A percentile compares a stretch with the other conserved stretches of the same genome.
Evolutionary conservation across 2,113 vertebrate genomes (phyloP).

Genomic region (Crotalus horridus): DNA sequence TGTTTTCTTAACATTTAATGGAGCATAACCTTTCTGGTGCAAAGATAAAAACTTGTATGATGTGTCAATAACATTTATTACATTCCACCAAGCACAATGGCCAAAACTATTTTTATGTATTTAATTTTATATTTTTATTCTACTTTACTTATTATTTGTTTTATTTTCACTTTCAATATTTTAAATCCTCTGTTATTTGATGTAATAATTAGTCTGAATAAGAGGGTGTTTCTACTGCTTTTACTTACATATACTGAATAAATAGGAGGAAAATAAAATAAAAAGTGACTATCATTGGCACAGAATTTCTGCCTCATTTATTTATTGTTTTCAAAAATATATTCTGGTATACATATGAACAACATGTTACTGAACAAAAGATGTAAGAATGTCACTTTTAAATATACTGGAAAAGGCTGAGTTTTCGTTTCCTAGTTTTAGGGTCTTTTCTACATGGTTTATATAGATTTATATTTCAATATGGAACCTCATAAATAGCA

Average conservation of each 20-base stretch:
- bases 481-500: slow-evolving; percentile 51
- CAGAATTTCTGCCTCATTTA: slow-evolving; percentile 51
- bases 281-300: not conserved
- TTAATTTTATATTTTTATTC: not conserved
- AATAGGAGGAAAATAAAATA: not conserved
- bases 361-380: slow-evolving; percentile 42
- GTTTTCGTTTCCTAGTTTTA: slow-evolving; percentile 32
- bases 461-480: slow-evolving; percentile 58
- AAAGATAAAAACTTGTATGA: not conserved
- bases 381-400: slow-evolving; percentile 49
- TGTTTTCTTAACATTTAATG: not conserved
- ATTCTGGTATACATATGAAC: slow-evolving; percentile 45
- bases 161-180: not conserved
- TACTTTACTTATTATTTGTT: not conserved
- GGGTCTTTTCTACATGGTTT: slow-evolving; percentile 53
- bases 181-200: not conserved
- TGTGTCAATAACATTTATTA: not conserved
- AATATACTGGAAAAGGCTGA: slow-evolving; percentile 35
- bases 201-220: not conserved
- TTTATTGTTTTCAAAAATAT: slow-evolving; percentile 30
- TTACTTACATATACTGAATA: not conserved
- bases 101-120: not conserved
- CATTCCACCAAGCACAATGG: not conserved
- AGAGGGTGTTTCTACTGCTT: not conserved
- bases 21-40: not conserved